A percentile compares a stretch with the other conserved stretches of the same genome.
These are phyloP conservation scores for Chamaea fasciata DNA, from an alignment of 2,113 vertebrate genomes.

Conservation along the genomic window DNA sequence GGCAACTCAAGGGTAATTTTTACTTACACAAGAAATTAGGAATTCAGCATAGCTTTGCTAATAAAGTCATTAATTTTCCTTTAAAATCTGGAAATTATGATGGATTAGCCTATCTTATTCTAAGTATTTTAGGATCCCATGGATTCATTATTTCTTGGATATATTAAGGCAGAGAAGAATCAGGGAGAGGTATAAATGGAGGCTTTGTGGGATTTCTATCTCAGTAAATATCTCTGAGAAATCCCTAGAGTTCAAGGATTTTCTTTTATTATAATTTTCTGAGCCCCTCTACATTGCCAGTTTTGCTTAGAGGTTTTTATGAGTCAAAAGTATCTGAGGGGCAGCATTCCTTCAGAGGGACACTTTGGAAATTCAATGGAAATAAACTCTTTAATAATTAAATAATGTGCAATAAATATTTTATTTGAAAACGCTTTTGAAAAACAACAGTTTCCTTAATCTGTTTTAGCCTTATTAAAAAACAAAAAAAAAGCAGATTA, in stretches of 20 bases:
- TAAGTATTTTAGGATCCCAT: neutral
- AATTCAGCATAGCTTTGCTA: neutral
- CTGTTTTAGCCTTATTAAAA: neutral
- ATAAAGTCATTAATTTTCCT: neutral
- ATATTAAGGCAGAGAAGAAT: neutral
- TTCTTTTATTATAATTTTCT: neutral
- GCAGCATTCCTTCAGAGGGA: neutral
- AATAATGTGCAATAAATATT: neutral
- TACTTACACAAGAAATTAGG: neutral
- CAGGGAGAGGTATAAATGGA: accelerated
- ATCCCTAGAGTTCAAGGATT: neutral
- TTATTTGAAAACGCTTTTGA: neutral
- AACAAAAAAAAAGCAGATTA: neutral
- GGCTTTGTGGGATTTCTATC: neutral
- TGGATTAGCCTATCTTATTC: neutral
- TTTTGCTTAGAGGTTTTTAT: neutral
- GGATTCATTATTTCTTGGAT: neutral
- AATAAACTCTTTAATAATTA: neutral
- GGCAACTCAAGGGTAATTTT: neutral
- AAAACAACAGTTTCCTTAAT: neutral
- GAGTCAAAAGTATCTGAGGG: neutral
- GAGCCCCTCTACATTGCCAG: neutral
- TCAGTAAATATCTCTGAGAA: neutral
- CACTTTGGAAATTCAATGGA: neutral
- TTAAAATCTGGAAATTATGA: neutral